Percentiles rank a stretch among this genome's conserved stretches.
Evolutionary conservation across 2,888 invertebrate genomes (phyloP).

Genomic region (Nephrotoma guestfalica): DNA sequence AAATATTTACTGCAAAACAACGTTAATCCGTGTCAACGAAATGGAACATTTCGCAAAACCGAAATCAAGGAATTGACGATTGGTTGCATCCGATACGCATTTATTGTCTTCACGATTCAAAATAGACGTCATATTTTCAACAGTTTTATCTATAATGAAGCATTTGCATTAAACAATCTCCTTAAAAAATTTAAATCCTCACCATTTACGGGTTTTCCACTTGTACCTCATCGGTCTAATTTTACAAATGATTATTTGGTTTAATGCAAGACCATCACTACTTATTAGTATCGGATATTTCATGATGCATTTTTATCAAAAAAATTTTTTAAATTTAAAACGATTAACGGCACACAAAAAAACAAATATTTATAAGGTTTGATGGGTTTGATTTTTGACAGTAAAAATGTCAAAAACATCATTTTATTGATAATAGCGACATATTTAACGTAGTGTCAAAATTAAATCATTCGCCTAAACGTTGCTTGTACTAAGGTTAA

Average conservation of each 20-base stretch:
- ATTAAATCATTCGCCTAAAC: background rate
- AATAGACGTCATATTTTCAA: slow-evolving; percentile 18
- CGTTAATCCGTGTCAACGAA: slow-evolving; percentile 94
- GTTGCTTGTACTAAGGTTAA: background rate
- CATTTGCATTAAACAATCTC: background rate
- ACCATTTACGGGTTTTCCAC: background rate
- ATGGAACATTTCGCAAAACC: slow-evolving; percentile 99
- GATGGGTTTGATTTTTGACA: background rate
- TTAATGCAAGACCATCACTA: background rate
- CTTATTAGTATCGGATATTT: background rate
- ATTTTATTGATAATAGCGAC: background rate
- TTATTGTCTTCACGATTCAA: slow-evolving; percentile 39
- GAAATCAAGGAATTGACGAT: slow-evolving; percentile 91
- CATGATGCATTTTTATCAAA: background rate
- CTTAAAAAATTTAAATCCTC: background rate
- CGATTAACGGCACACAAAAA: background rate
- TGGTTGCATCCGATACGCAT: slow-evolving; percentile 96
- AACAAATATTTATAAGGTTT: background rate
- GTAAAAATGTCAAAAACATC: background rate
- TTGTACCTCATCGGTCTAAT: background rate
- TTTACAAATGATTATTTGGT: background rate
- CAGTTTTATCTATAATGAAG: background rate
- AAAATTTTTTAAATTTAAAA: background rate
- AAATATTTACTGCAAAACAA: slow-evolving; percentile 99
- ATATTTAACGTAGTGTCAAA: background rate